phyloP scores from a whole-genome alignment of 2,797 vertebrate genomes.

The Xenentodon cancila region DNA sequence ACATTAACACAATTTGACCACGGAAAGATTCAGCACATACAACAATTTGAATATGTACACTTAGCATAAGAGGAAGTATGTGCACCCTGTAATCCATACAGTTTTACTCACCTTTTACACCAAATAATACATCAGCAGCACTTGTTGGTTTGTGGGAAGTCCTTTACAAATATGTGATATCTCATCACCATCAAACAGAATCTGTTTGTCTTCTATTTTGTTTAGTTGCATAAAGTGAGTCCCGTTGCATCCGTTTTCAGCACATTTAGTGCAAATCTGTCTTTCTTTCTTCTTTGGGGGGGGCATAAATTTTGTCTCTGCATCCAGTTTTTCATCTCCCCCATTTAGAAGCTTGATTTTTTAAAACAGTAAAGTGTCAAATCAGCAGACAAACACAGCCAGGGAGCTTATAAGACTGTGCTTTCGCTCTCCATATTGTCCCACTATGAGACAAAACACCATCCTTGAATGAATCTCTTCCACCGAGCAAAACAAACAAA shows the following conservation, averaged over 20 bases:
- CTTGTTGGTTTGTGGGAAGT: constrained; percentile 69
- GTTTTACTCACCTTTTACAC: constrained; percentile 67
- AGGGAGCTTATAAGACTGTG: constrained; percentile 43
- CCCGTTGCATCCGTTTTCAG: constrained; percentile 57
- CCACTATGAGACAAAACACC: constrained; percentile 76
- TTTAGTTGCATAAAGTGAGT: constrained; percentile 55
- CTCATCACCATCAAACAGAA: constrained; percentile 36
- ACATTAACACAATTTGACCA: constrained; percentile 78
- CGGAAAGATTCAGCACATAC: constrained; percentile 74
- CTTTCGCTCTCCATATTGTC: constrained; percentile 62
- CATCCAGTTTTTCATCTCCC: constrained; percentile 30
- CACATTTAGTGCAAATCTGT: constrained; percentile 49
- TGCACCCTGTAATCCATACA: constrained; percentile 75
- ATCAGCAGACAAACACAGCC: constrained; percentile 44
- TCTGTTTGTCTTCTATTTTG: constrained; percentile 36
- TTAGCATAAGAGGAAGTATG: constrained; percentile 72
- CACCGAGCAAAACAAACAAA: constrained; percentile 40
- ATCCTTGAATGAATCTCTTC: constrained; percentile 70
- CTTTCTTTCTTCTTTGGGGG: constrained; percentile 46
- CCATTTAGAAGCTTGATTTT: constrained; percentile 21
- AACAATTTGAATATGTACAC: constrained; percentile 71
- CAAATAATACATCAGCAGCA: constrained; percentile 75
- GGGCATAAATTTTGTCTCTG: constrained; percentile 28
- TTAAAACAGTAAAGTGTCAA: constrained; percentile 43
- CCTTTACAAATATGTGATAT: constrained; percentile 43